phyloP scores from a whole-genome alignment of 2,888 invertebrate species.

The Apeira syringaria region DNA sequence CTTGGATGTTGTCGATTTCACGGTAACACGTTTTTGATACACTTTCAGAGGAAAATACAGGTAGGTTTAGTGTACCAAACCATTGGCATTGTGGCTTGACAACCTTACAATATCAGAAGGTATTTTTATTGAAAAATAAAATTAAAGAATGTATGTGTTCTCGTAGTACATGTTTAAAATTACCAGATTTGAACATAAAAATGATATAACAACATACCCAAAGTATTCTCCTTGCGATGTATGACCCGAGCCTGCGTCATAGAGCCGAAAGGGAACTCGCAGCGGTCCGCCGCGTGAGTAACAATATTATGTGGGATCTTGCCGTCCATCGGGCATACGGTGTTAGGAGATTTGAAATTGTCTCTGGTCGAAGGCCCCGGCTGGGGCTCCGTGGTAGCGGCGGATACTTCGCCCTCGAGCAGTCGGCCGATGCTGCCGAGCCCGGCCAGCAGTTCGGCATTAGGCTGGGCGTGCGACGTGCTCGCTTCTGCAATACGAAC shows the following conservation, averaged over 20 bases:
- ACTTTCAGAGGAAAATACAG: no score
- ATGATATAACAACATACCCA: no score
- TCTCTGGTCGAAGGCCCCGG: slow-evolving; percentile 56
- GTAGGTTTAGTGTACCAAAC: no score
- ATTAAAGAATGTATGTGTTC: no score
- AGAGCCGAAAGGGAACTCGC: slow-evolving; percentile 93
- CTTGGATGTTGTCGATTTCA: no score
- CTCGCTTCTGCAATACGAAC: slow-evolving; percentile 53
- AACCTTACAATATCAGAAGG: no score
- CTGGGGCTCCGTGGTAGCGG: slow-evolving; percentile 33
- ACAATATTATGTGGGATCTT: slow-evolving; percentile 85
- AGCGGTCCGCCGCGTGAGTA: slow-evolving; percentile 81
- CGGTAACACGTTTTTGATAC: no score
- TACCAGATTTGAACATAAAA: no score
- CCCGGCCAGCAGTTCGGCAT: slow-evolving; percentile 62
- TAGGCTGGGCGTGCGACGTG: slow-evolving; percentile 60
- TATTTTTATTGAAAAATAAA: no score
- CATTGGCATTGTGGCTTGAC: no score
- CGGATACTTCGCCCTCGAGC: slow-evolving; percentile 45
- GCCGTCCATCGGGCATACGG: slow-evolving; percentile 93
- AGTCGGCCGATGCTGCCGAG: slow-evolving; percentile 69
- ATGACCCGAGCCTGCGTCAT: slow-evolving; percentile 96
- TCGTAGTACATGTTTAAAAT: no score
- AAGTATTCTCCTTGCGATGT: slow-evolving; percentile 87
- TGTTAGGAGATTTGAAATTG: slow-evolving; percentile 92